Conservation (phyloP, 1,140 invertebrate species). For the Aphelinus atriplicis region DNA sequence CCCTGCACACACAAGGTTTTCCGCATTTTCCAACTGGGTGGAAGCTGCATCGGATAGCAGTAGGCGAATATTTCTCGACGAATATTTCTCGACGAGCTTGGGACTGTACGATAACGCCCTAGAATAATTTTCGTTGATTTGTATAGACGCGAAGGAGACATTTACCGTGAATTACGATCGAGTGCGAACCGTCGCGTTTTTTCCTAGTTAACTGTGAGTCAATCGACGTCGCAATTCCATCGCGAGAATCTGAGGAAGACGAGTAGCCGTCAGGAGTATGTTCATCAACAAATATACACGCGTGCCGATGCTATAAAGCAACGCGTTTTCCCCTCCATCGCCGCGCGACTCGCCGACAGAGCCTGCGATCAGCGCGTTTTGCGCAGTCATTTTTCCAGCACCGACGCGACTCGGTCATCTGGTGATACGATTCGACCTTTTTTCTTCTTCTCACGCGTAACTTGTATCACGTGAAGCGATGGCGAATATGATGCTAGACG, state of each 20-base stretch:
- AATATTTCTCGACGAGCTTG: too few relatives aligned
- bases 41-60: neutral
- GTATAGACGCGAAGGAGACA: too few relatives aligned
- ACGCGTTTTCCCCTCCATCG: constrained; percentile 35
- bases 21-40: neutral
- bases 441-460: neutral
- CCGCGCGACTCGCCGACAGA: too few relatives aligned
- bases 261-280: neutral
- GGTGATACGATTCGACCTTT: neutral
- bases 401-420: constrained; percentile 33
- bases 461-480: too few relatives aligned
- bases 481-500: constrained; percentile 48
- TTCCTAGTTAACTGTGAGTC: too few relatives aligned
- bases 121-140: too few relatives aligned
- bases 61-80: too few relatives aligned
- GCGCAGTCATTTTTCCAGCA: constrained; percentile 59
- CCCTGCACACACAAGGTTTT: constrained; percentile 10
- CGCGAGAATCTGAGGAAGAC: neutral
- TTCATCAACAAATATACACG: neutral
- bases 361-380: constrained; percentile 40
- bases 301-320: too few relatives aligned
- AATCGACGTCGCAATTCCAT: neutral
- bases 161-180: too few relatives aligned
- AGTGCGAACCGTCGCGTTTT: too few relatives aligned
- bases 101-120: too few relatives aligned